Conservation (phyloP, 2,888 invertebrate species). For the Parasteatoda lunata region DNA sequence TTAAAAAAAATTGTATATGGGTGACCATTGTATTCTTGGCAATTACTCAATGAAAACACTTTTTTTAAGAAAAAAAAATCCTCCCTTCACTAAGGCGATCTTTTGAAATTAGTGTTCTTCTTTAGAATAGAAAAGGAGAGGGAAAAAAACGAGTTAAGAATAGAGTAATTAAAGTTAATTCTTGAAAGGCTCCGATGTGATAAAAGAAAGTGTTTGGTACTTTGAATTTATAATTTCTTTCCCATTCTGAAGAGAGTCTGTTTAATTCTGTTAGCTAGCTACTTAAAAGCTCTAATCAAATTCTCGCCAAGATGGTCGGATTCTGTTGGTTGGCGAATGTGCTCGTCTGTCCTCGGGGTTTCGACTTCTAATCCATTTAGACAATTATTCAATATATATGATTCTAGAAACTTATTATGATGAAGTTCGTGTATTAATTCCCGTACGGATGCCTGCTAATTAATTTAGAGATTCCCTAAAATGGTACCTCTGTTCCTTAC, state of each 20-base stretch:
- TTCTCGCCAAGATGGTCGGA: slow-evolving; percentile 20
- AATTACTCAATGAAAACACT: slow-evolving; percentile 47
- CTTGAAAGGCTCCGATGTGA: slow-evolving; percentile 34
- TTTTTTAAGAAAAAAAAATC: not conserved
- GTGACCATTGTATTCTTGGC: slow-evolving; percentile 50
- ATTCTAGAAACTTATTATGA: slow-evolving; percentile 17
- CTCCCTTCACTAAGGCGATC: not conserved
- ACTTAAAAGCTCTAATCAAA: slow-evolving; percentile 56
- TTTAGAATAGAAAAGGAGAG: slow-evolving; percentile 29
- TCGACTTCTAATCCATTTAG: slow-evolving; percentile 36
- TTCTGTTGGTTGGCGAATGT: slow-evolving; percentile 34
- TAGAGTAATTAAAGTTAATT: slow-evolving; percentile 57
- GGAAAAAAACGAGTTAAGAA: slow-evolving; percentile 29
- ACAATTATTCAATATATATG: slow-evolving; percentile 21
- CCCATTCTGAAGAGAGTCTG: slow-evolving; percentile 36
- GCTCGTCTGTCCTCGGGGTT: slow-evolving; percentile 12
- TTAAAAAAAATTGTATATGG: not conserved
- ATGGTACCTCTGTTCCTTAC: too few relatives aligned
- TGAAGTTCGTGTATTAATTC: slow-evolving; percentile 29
- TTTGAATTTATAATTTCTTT: slow-evolving; percentile 63
- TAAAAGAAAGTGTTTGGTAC: slow-evolving; percentile 19
- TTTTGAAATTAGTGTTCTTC: slow-evolving; percentile 7
- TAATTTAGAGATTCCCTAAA: slow-evolving; percentile 12
- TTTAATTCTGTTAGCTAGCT: slow-evolving; percentile 60
- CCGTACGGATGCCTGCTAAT: slow-evolving; percentile 20